phyloP scores from a whole-genome alignment of 2,113 vertebrate species.

The Eubucco bourcierii region DNA sequence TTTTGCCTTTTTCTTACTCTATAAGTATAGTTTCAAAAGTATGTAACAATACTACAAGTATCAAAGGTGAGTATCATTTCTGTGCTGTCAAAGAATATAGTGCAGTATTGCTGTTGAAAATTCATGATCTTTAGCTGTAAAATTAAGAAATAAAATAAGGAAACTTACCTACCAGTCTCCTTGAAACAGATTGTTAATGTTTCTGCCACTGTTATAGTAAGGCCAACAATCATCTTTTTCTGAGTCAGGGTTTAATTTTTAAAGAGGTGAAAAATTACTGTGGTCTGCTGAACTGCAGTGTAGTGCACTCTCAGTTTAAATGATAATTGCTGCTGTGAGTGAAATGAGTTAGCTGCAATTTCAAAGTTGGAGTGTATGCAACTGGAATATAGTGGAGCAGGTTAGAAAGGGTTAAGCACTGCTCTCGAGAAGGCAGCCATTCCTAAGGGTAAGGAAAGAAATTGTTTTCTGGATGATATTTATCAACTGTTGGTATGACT shows the following conservation, averaged over 20 bases:
- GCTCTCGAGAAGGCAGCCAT: neutral
- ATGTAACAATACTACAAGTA: neutral
- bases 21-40: neutral
- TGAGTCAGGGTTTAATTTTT: neutral
- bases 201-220: neutral
- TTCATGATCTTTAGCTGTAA: neutral
- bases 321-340: neutral
- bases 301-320: neutral
- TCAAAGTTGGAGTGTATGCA: neutral
- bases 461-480: neutral
- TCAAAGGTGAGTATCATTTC: neutral
- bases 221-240: neutral
- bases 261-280: neutral
- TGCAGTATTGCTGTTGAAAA: neutral
- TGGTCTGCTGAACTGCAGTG: neutral
- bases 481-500: neutral
- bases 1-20: neutral
- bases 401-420: neutral
- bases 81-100: neutral
- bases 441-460: neutral
- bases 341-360: neutral
- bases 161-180: neutral
- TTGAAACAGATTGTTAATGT: neutral
- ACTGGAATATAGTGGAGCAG: neutral
- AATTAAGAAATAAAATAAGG: neutral